phyloP scores from a whole-genome alignment of 2,888 invertebrate genomes.

The Rhagonycha fulva region DNA sequence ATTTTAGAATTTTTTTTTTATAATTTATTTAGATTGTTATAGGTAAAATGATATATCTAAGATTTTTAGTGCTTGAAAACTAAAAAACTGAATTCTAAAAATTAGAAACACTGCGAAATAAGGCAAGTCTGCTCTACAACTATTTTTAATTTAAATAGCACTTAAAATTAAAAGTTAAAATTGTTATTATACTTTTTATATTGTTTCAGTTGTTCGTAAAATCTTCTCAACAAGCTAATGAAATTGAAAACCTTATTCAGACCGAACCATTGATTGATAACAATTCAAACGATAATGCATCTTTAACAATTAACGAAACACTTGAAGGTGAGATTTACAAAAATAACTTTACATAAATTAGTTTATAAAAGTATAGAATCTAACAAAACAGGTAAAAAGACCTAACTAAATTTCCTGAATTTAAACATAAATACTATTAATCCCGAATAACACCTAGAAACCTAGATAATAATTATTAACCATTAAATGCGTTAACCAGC shows the following conservation, averaged over 20 bases:
- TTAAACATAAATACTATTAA: too few relatives aligned
- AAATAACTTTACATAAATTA: background rate
- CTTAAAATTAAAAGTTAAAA: too few relatives aligned
- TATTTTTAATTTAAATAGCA: too few relatives aligned
- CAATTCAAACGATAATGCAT: background rate
- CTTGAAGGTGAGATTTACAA: background rate
- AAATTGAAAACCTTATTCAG: background rate
- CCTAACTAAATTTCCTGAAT: background rate
- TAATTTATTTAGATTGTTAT: too few relatives aligned
- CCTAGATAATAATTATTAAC: too few relatives aligned
- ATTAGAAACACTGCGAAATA: too few relatives aligned
- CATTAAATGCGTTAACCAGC: background rate
- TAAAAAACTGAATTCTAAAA: too few relatives aligned
- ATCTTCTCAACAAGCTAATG: background rate
- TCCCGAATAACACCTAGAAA: too few relatives aligned
- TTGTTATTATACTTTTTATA: background rate
- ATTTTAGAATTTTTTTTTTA: too few relatives aligned
- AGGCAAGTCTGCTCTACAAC: too few relatives aligned
- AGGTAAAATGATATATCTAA: too few relatives aligned
- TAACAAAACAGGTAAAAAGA: background rate
- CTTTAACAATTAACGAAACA: background rate
- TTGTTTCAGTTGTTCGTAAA: background rate
- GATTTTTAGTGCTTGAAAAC: too few relatives aligned
- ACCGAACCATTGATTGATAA: background rate
- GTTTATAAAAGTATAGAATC: background rate